Evolutionary conservation across 37 sponge, comb jelly and placozoan genomes (phyloP), one percentile per base, ranked within the genome.

Genomic region (Lycopodina hypogea): DNA sequence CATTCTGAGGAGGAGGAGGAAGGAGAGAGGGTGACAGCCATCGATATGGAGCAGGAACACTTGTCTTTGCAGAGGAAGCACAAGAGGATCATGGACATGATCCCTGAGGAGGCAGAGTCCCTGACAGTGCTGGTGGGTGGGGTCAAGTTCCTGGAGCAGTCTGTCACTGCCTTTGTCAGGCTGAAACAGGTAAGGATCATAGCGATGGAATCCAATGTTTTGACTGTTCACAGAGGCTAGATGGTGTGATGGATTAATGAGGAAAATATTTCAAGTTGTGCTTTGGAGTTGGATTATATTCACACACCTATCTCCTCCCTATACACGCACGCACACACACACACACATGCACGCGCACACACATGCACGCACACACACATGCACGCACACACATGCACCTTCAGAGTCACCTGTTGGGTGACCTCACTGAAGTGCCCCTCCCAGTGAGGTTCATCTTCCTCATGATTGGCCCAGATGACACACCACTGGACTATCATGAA

Each of bases 391-490:
- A n/a, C n/a, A n/a, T n/a, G n/a, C 48, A 45, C 4, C 18, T 53
- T 48, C 56, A 88, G 64, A 74, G 80, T 34, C 80, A 67, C 32
- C 24, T 60, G 33, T 83, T 96, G 36, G 93, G 86, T 6, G 84
- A 93, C 64, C 64, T 96, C 24, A 90, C 87, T 1, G 92, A 96
- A 55, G 90, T 93, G 14, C 91, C 91, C 0, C 34, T 96, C 38
- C 97, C 97, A 18, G 85, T 86, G 1, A 83, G 94, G 69, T 96
- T 96, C 63, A 66, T 96, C 29, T 93, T 81, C 65, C 66, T 96
- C 48, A 61, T 87, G 62, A 56, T 95, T 28, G 96, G 96, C 0
- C 96, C 96, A 22, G 60, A 33, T 0, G 56, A 81, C 32, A 45
- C 70, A 9, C 19, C 37, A 15, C 24, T 81, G 7, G 75, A 89